Conservation (phyloP, 2,888 invertebrate genomes). For the Aleiodes testaceus region DNA sequence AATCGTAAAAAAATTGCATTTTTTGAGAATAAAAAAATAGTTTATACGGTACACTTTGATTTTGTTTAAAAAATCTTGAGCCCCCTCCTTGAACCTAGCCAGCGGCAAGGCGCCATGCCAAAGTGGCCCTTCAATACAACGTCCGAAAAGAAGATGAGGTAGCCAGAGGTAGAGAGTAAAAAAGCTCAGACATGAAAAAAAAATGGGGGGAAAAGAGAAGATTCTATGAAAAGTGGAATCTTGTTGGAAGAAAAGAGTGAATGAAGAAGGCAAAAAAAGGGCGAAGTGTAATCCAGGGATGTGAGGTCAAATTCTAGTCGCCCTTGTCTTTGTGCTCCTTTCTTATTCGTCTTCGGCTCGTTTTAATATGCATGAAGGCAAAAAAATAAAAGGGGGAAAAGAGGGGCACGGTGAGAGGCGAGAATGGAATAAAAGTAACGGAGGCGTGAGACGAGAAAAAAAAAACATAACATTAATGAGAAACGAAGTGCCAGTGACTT, state of each 20-base stretch:
- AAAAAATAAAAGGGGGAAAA: conserved; percentile 3
- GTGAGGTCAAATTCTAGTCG: conserved; percentile 14
- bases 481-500: conserved; percentile 16
- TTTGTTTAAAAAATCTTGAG: conserved; percentile 7
- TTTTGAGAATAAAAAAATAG: no score
- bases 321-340: conserved; percentile 5
- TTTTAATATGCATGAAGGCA: neutral
- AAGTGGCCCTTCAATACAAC: conserved; percentile 27
- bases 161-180: conserved; percentile 10
- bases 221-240: conserved; percentile 20
- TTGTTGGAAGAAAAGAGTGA: conserved; percentile 13
- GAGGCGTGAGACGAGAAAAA: conserved; percentile 4
- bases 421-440: no score
- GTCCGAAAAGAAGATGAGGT: conserved; percentile 16
- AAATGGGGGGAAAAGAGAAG: neutral
- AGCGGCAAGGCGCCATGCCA: conserved; percentile 6
- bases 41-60: conserved; percentile 15
- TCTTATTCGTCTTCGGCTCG: neutral
- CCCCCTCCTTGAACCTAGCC: conserved; percentile 12
- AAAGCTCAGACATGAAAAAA: conserved; percentile 21
- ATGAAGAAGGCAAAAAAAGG: no score
- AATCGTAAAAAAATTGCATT: no score
- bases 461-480: conserved; percentile 25
- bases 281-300: conserved; percentile 1
- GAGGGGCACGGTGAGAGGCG: neutral